Conservation (phyloP, 2,113 vertebrate species). For the Saccopteryx bilineata region DNA sequence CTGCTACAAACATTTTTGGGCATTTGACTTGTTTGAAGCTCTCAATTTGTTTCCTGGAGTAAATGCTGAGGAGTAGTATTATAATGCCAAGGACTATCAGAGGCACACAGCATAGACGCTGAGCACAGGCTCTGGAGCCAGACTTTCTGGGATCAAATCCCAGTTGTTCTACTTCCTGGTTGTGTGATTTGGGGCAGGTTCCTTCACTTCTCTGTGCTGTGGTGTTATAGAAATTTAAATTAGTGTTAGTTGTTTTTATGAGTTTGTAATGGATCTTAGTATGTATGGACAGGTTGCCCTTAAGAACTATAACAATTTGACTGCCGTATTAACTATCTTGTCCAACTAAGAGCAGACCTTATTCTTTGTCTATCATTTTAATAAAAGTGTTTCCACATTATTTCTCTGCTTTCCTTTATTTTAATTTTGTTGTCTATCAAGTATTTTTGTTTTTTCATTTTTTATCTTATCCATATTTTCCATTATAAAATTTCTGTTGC, state of each 20-base stretch:
- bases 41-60: slow-evolving; percentile 27
- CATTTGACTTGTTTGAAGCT: background rate
- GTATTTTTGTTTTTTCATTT: background rate
- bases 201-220: background rate
- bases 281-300: background rate
- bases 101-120: background rate
- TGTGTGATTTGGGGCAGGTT: background rate
- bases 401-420: background rate
- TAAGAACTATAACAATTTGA: background rate
- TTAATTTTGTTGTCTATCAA: background rate
- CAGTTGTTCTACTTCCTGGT: background rate
- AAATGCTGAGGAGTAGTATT: background rate
- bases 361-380: background rate
- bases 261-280: background rate
- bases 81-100: background rate
- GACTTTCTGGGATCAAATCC: background rate
- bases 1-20: background rate
- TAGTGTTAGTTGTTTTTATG: background rate
- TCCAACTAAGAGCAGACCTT: background rate
- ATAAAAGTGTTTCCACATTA: background rate
- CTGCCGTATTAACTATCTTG: background rate
- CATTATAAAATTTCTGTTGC: background rate
- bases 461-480: background rate
- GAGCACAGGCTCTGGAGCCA: background rate
- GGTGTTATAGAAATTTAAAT: background rate